Conservation (phyloP, 2,888 invertebrate species). For the Thysanoteuthis rhombus region DNA sequence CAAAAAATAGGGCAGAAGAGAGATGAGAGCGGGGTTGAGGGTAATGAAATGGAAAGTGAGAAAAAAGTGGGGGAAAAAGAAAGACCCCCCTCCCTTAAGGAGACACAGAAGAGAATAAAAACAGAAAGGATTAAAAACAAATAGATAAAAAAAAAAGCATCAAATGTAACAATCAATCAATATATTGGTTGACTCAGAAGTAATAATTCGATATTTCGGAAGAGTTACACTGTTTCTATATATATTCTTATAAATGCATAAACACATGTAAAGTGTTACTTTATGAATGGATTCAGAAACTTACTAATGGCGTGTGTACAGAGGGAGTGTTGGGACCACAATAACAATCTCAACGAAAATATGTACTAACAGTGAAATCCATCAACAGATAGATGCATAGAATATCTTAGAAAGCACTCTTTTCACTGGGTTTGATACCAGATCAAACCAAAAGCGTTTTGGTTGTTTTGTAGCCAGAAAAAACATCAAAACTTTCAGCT, state of each 20-base stretch:
- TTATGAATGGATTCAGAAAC: not conserved
- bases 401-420: too few species aligned
- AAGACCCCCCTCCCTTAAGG: too few species aligned
- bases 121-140: too few species aligned
- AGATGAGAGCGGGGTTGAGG: too few species aligned
- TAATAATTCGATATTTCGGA: not conserved
- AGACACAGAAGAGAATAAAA: too few species aligned
- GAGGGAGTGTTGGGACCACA: not conserved
- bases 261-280: not conserved
- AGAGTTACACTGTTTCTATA: not conserved
- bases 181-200: not conserved
- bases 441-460: not conserved
- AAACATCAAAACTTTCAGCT: not conserved
- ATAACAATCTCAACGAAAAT: not conserved
- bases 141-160: too few species aligned
- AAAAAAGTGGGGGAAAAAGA: not conserved
- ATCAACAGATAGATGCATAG: not conserved
- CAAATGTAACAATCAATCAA: not conserved
- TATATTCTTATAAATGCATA: not conserved
- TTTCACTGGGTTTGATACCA: too few species aligned
- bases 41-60: too few species aligned
- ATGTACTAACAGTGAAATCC: not conserved
- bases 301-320: not conserved
- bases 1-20: too few species aligned
- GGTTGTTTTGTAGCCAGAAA: not conserved